These are phyloP conservation scores for Asteroscopus sphinx DNA, from an alignment of 2,888 invertebrate species.

Conservation along the genomic window DNA sequence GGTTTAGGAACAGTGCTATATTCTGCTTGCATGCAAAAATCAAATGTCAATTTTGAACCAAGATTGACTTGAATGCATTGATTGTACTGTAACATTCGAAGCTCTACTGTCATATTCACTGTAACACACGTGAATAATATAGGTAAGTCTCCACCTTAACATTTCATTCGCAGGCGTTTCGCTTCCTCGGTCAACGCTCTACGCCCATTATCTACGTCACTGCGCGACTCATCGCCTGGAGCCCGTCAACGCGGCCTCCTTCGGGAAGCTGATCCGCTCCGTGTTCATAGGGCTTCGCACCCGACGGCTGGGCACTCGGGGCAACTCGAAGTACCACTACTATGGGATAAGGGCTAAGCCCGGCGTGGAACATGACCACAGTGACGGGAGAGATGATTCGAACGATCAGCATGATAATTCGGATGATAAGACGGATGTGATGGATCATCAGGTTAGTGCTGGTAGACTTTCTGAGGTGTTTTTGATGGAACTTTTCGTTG, in stretches of 20 bases:
- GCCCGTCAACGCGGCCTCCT: constrained; percentile 99
- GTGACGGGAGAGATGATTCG: constrained; percentile 41
- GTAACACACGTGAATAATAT: no score
- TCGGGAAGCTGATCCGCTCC: constrained; percentile 99
- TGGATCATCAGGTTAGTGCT: constrained; percentile 64
- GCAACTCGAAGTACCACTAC: constrained; percentile 99
- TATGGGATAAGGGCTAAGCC: constrained; percentile 99
- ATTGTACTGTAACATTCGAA: no score
- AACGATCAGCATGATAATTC: constrained; percentile 53
- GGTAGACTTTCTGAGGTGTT: not conserved
- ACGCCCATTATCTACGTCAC: constrained; percentile 99
- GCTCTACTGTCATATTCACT: no score
- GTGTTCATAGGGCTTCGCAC: constrained; percentile 99
- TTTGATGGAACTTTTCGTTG: not conserved
- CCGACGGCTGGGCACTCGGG: constrained; percentile 97
- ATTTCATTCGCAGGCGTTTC: constrained; percentile 91
- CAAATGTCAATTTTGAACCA: no score
- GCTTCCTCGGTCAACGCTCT: constrained; percentile 97
- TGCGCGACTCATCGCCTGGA: constrained; percentile 98
- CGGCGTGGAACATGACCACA: constrained; percentile 51
- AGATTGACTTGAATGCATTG: no score
- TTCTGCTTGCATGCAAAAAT: no score
- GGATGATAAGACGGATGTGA: constrained; percentile 65
- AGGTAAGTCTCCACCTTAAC: no score
- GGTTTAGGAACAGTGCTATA: no score